Percentiles rank a stretch among this genome's conserved stretches.
Evolutionary conservation across 2,888 invertebrate genomes (phyloP).

Genomic region (Invenusta paracnida): DNA sequence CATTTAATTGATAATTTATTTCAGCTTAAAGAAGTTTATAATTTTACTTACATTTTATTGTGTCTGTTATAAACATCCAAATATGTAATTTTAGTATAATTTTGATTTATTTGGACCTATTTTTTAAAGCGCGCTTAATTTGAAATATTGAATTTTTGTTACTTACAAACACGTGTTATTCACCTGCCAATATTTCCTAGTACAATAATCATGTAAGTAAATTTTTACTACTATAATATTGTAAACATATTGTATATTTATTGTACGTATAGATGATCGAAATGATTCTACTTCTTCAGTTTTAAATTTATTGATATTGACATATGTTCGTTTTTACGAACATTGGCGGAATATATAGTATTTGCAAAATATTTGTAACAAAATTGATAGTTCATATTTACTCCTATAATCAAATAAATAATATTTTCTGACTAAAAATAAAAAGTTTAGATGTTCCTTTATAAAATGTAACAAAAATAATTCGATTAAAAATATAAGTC

Average conservation of each 20-base stretch:
- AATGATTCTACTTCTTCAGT: not conserved
- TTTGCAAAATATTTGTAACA: not conserved
- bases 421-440: not conserved
- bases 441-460: not conserved
- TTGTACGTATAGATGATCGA: not conserved
- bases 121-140: constrained; percentile 16
- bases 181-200: constrained; percentile 9
- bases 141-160: not conserved
- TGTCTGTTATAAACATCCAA: constrained; percentile 1
- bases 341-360: not conserved
- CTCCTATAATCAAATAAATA: not conserved
- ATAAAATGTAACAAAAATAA: not conserved
- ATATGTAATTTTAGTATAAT: constrained; percentile 22
- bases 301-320: constrained; percentile 15
- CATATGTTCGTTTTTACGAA: constrained; percentile 4
- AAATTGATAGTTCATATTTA: not conserved
- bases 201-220: constrained; percentile 14
- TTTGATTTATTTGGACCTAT: not conserved
- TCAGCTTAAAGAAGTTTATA: constrained; percentile 11
- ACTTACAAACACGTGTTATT: not conserved
- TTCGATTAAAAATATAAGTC: not conserved
- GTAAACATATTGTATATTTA: not conserved
- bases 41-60: constrained; percentile 13
- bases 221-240: constrained; percentile 29
- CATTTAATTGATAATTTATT: constrained; percentile 12